Percentiles rank a stretch among this genome's conserved stretches.
These are phyloP conservation scores for Hermodice carunculata DNA, from an alignment of 2,888 invertebrate genomes.

Conservation along the genomic window DNA sequence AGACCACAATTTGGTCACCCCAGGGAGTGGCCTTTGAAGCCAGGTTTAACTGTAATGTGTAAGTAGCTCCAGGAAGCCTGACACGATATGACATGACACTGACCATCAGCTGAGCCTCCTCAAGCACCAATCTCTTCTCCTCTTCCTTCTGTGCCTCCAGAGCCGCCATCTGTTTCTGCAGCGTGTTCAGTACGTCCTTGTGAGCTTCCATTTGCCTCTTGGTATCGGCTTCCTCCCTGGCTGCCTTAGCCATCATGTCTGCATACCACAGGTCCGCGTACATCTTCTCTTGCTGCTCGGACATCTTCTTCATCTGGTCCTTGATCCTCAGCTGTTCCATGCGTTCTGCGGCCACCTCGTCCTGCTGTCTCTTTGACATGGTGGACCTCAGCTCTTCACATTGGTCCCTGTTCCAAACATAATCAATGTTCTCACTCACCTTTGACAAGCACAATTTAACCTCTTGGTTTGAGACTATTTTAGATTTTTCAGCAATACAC, in stretches of 20 bases:
- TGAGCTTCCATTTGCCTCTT: constrained; percentile 58
- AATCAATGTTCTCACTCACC: too few species aligned
- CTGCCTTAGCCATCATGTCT: constrained; percentile 65
- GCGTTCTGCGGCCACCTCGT: constrained; percentile 64
- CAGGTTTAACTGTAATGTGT: too few species aligned
- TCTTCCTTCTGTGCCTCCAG: constrained; percentile 62
- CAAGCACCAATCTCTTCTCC: constrained; percentile 58
- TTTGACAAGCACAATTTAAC: too few species aligned
- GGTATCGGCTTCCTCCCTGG: constrained; percentile 64
- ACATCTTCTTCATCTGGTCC: constrained; percentile 39
- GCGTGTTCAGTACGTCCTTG: constrained; percentile 55
- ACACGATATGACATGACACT: too few species aligned
- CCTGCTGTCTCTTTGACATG: constrained; percentile 63
- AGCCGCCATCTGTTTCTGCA: constrained; percentile 66
- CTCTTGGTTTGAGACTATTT: too few species aligned
- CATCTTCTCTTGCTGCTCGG: constrained; percentile 59
- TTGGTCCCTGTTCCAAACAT: constrained; percentile 52
- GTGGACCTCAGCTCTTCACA: constrained; percentile 68
- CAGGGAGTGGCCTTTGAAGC: too few species aligned
- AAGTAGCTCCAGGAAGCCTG: too few species aligned
- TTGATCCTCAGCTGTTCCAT: constrained; percentile 49
- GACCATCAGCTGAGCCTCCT: constrained; percentile 65
- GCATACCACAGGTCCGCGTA: constrained; percentile 67
- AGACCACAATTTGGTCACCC: too few species aligned
- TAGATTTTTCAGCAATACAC: too few species aligned